Base-by-base conservation (phyloP, 2,797 vertebrate species). In the Ataeniobius toweri region DNA sequence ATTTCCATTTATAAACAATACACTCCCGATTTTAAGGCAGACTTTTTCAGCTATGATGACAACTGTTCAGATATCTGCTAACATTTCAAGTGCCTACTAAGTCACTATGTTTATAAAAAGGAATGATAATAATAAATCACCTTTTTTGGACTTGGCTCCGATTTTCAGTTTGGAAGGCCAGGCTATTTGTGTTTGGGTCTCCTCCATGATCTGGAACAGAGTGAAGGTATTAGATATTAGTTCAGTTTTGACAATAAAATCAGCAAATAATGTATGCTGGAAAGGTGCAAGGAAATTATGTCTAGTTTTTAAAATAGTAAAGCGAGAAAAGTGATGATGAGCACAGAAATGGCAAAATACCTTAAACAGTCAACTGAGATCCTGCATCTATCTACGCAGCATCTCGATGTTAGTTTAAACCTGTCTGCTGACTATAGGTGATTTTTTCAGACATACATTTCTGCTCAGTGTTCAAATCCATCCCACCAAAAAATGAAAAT, bases 91-190 rank as follows among this genome's bases (percentile, higher is more conserved):
- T 31, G 24, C 10, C 5, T 48, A 50, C 44, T 6, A 63, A 50
- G n/a, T 46, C 44, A 20, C 18, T 14, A 18, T 73, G n/a, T 26
- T 9, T 8, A 5, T 16, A 6, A 36, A n/a, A 8, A 28, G 63
- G 53, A 48, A 28, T 7, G 44, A 16, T 1, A 58, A 36, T 8
- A 44, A 6, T 78, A 13, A 44, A 8, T 90, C 76, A 96, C 96
- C 96, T 94, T 96, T 96, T 92, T 96, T 96, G 75, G 96, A 96
- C 87, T 96, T 96, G 55, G 96, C 96, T 81, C 96, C 96, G 3
- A 96, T 96, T 90, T 96, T 96, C 68, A 96, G 89, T 86, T 96
- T 96, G 77, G 96, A 96, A 1, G 96, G 96, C 96, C 96, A 96
- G 36, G 96, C 95, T 71, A 96, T 96, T 86, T 96, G 95, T 3